Conservation (phyloP, 2,888 invertebrate species). For the Eubasilissa splendida region DNA sequence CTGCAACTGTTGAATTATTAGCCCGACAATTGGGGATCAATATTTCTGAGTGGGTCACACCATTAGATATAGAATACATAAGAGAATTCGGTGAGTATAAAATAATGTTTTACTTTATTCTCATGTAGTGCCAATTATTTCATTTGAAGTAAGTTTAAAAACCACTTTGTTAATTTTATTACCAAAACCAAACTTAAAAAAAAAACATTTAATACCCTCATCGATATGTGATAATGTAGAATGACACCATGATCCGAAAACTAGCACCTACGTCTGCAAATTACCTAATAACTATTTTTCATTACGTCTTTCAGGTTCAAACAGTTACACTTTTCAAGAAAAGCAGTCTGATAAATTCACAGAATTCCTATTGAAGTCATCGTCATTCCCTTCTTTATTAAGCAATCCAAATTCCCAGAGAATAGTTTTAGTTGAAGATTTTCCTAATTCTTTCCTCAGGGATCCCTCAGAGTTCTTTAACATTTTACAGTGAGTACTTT, state of each 20-base stretch:
- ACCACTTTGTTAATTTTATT: too few relatives aligned
- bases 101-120: background rate
- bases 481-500: slow-evolving; percentile 77
- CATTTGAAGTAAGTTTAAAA: too few relatives aligned
- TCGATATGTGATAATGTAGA: too few relatives aligned
- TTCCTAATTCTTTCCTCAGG: slow-evolving; percentile 83
- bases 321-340: slow-evolving; percentile 60
- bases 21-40: slow-evolving; percentile 76
- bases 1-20: slow-evolving; percentile 79
- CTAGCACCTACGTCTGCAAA: too few relatives aligned
- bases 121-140: too few relatives aligned
- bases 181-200: too few relatives aligned
- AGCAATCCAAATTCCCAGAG: slow-evolving; percentile 71
- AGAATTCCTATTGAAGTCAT: slow-evolving; percentile 84
- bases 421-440: slow-evolving; percentile 83
- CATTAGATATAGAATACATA: slow-evolving; percentile 78
- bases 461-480: slow-evolving; percentile 78
- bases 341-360: slow-evolving; percentile 81
- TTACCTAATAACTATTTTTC: too few relatives aligned
- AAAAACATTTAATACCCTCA: too few relatives aligned
- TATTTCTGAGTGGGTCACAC: slow-evolving; percentile 88
- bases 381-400: slow-evolving; percentile 80
- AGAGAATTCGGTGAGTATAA: slow-evolving; percentile 67
- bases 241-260: too few relatives aligned
- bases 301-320: slow-evolving; percentile 31